Evolutionary conservation across 2,888 invertebrate genomes (phyloP), one percentile per base, ranked within the genome.

Genomic region (Magallana nippona): DNA sequence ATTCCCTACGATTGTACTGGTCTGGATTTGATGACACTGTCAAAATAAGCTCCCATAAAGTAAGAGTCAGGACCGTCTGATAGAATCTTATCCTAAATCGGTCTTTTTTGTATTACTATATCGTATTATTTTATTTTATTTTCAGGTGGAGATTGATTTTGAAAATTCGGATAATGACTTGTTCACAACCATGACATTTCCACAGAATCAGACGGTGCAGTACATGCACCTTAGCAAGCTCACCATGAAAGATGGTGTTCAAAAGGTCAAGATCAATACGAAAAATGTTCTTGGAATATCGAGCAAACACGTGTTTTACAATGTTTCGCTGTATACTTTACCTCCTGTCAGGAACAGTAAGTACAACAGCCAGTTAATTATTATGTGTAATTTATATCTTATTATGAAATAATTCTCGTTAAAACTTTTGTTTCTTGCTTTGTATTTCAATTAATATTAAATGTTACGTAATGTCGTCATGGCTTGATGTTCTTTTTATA

Each of bases 1-100:
- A 82, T 10, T 62, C 82, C 27, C 27, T 88, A 32, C 83, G 81
- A 22, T 84, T 87, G 15, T 62, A 83, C 2, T 88, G 88, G 88
- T 78, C 85, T 0, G 88, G 88, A 10, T 87, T 88, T 81, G 62
- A 27, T 15, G 79, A 84, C 55, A 60, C 82, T 19, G 83, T 87
- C 11, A 84, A 85, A 13, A 83, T 87, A 55, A 81, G 82, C 5
- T 85, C 84, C 19, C 85, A 79, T n/a, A 19, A 82, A 84, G 88
- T 86, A 85, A 57, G 83, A 10, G 15, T 2, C 27, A 63, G 27
- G 22, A 63, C 63, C 15, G 27, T 19, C 19, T 60, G 11, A 2
- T 22, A 27, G 1, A 27, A 2, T 27, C 27, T 27, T 27, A 27
- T 27, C 27, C 27, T 27, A 1, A 27, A 27, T 27, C 2, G 27